Evolutionary conservation across 2,113 vertebrate genomes (phyloP), one percentile per base, ranked within the genome.

Genomic region (Sinocyclocheilus rhinocerous): DNA sequence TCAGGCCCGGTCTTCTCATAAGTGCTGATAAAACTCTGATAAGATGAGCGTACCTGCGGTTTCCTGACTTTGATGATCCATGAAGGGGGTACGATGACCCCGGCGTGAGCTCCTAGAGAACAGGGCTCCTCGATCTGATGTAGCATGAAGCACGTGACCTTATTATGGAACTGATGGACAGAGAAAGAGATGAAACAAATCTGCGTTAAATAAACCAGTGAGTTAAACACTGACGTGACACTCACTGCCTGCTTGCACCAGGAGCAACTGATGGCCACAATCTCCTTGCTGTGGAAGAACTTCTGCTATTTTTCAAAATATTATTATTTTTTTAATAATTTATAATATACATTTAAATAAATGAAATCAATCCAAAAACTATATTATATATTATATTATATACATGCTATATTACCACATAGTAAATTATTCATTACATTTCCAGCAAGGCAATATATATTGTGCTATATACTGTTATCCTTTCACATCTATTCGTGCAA

Each of bases 21-120:
- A 5, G 33, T 20, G 18, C 33, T 39, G 29, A 20, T 39, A 70
- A 39, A 36, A 36, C 67, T 57, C 33, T 52, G 80, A 33, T 33
- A 33, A 76, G 77, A 80, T 73, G 48, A 72, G 67, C 91, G 91
- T 95, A 98, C 97, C 97, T 98, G 97, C 93, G 97, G 95, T 94
- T 97, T 99, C 95, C 97, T 97, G 95, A 99, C 97, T 97, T 98
- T 99, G 95, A 99, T 98, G 95, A 99, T 99, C 97, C 98, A 99
- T n/a, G 97, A 98, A 15, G 98, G 97, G 0, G 98, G 98, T 33
- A 99, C 95, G 85, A 99, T 99, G 76, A 99, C 97, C 87, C 96
- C 98, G 3, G 98, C 98, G 0, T 99, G 98, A 76, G 97, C 97
- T 88, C 98, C 98, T 87, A 99, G 93, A 20, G 97, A 97, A 92